Evolutionary conservation across 2,113 vertebrate species (phyloP), one percentile per base, ranked within the genome.

Genomic region (Panurus biarmicus): DNA sequence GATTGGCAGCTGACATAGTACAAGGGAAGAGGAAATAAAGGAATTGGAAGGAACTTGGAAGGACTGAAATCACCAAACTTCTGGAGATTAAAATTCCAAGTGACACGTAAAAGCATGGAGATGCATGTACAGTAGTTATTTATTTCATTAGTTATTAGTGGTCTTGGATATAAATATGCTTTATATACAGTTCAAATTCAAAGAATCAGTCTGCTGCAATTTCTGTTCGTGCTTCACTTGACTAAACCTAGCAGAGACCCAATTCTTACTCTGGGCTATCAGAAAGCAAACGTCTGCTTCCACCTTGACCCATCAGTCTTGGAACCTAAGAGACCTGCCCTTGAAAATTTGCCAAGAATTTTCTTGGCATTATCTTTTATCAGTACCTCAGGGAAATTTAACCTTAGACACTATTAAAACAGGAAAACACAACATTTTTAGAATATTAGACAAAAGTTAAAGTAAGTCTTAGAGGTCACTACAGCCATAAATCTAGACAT

Each of bases 301-400:
- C 74, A 94, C 92, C 91, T 94, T 95, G 87, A 95, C 78, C 89
- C 81, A 94, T 60, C 81, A 75, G 65, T 87, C 74, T 48, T 79
- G 53, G 67, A 93, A 90, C 53, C 79, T 61, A 60, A 82, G 61
- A 45, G 86, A 90, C 25, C 2, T 45, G 26, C 19, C 36, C 64
- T 67, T 91, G 93, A 94, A 96, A 94, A 94, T 75, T 85, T 72
- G 77, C 93, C 94, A 95, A 48, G 40, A 94, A 74, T 77, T 85
- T 90, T 87, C 88, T 85, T 79, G 48, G 70, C 88, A 79, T 82
- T 87, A 75, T 78, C 56, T 82, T 93, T 85, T 58, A 87, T n/a
- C 69, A 83, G 77, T 50, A 81, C 77, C 53, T 66, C 35, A 65
- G 78, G 38, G 78, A 94, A 94, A 90, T 79, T 67, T 86, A 94